These are phyloP conservation scores for Orgyia antiqua DNA, from an alignment of 2,888 invertebrate species.

Conservation along the genomic window DNA sequence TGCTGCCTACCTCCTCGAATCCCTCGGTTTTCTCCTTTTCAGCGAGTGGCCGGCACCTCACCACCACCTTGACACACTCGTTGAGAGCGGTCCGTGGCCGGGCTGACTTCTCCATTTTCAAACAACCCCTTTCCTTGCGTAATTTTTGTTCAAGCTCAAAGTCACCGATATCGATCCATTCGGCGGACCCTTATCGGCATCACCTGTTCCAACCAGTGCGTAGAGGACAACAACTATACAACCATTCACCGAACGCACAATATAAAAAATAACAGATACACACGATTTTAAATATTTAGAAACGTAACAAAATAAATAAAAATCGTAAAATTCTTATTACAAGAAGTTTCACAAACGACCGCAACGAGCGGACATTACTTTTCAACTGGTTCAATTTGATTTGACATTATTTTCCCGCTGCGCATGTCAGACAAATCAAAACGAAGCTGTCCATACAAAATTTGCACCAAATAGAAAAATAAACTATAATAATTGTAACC, in stretches of 20 bases:
- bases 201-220: slow-evolving; percentile 52
- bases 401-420: slow-evolving; percentile 34
- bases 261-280: slow-evolving; percentile 35
- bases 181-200: slow-evolving; percentile 60
- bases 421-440: slow-evolving; percentile 24
- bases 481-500: too few relatives aligned
- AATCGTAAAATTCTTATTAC: slow-evolving; percentile 55
- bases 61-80: slow-evolving; percentile 97
- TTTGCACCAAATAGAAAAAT: too few relatives aligned
- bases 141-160: slow-evolving; percentile 50
- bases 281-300: slow-evolving; percentile 51
- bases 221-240: slow-evolving; percentile 29
- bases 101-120: slow-evolving; percentile 69
- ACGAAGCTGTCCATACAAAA: too few relatives aligned
- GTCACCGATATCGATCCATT: slow-evolving; percentile 74
- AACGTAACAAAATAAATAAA: slow-evolving; percentile 61
- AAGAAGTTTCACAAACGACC: slow-evolving; percentile 43
- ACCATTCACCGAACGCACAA: slow-evolving; percentile 31
- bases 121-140: slow-evolving; percentile 42
- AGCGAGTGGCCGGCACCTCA: slow-evolving; percentile 96
- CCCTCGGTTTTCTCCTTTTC: slow-evolving; percentile 88
- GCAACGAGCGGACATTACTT: slow-evolving; percentile 48
- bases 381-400: slow-evolving; percentile 54
- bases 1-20: slow-evolving; percentile 76
- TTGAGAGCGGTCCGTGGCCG: slow-evolving; percentile 77